phyloP scores from a whole-genome alignment of 2,888 invertebrate genomes.

The Melolontha melolontha region DNA sequence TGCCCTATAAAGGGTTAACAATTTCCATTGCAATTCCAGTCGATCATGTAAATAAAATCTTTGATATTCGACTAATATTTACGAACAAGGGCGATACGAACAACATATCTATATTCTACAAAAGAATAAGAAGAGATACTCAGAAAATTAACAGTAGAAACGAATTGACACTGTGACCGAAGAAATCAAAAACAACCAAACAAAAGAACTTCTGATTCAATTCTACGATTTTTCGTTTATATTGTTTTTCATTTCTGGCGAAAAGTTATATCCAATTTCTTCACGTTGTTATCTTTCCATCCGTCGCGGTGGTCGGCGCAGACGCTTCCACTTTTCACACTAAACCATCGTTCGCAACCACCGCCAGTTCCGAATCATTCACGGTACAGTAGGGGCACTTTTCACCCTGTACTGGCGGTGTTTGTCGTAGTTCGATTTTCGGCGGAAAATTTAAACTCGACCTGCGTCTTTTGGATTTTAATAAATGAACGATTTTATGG shows the following conservation, averaged over 20 bases:
- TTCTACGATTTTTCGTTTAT: background rate
- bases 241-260: background rate
- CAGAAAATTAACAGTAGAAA: too few relatives aligned
- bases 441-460: background rate
- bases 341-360: constrained; percentile 1
- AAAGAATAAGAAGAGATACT: too few relatives aligned
- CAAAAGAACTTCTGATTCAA: background rate
- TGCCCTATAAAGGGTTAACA: too few relatives aligned
- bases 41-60: too few relatives aligned
- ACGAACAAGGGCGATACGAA: too few relatives aligned
- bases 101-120: too few relatives aligned
- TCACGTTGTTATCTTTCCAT: constrained; percentile 13
- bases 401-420: constrained; percentile 3
- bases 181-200: background rate
- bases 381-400: constrained; percentile 15
- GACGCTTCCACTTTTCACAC: constrained; percentile 17
- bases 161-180: background rate
- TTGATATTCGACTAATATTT: too few relatives aligned
- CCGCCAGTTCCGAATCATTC: constrained; percentile 17
- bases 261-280: constrained; percentile 8
- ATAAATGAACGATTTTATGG: background rate
- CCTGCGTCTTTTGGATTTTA: background rate
- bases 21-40: too few relatives aligned
- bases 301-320: constrained; percentile 9
- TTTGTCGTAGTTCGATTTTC: constrained; percentile 7